These are phyloP conservation scores for Resseliella maxima DNA, from an alignment of 2,888 invertebrate species.

Conservation along the genomic window DNA sequence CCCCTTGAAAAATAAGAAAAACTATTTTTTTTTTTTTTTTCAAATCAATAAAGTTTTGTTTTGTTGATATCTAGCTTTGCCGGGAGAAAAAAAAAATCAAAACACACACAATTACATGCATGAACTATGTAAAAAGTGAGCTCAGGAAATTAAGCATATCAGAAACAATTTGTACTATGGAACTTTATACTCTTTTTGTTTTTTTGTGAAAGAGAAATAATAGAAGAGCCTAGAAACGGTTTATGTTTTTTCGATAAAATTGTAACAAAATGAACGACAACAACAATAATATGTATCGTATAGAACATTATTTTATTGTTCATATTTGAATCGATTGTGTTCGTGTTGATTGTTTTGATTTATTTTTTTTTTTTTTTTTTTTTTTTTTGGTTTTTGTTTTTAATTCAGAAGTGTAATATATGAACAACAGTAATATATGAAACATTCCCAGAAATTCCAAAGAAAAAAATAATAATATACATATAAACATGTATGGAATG, in stretches of 20 bases:
- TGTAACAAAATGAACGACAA: neutral
- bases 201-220: neutral
- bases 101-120: neutral
- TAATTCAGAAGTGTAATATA: neutral
- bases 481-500: neutral
- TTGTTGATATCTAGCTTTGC: slow-evolving; percentile 13
- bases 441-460: neutral
- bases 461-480: neutral
- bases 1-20: too few relatives aligned
- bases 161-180: slow-evolving; percentile 10
- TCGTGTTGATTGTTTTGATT: neutral
- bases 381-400: too few relatives aligned
- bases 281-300: neutral
- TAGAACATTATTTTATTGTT: neutral
- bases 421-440: neutral
- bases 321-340: neutral
- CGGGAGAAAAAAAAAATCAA: too few relatives aligned
- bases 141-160: slow-evolving; percentile 33
- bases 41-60: neutral
- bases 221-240: slow-evolving; percentile 36
- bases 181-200: too few relatives aligned
- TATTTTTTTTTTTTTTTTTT: too few relatives aligned
- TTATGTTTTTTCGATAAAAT: slow-evolving; percentile 13
- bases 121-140: slow-evolving; percentile 26
- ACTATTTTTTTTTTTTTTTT: too few relatives aligned